phyloP scores from a whole-genome alignment of 2,113 vertebrate species.

The Pangasianodon gigas region DNA sequence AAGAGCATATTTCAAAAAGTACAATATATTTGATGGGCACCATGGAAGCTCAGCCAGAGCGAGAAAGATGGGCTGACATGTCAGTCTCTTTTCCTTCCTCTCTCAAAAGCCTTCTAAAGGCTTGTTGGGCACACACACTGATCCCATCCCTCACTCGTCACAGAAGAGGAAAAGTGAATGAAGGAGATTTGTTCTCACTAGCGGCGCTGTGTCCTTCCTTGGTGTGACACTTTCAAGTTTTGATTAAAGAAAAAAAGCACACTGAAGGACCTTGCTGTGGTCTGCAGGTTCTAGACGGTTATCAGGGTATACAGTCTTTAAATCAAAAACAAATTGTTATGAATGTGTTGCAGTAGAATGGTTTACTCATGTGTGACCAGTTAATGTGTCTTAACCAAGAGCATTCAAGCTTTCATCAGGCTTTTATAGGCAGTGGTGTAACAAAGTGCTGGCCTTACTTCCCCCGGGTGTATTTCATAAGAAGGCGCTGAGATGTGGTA shows the following conservation, averaged over 20 bases:
- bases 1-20: constrained; percentile 62
- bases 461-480: constrained; percentile 22
- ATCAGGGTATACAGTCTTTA: background rate
- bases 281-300: background rate
- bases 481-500: constrained; percentile 24
- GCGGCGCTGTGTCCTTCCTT: constrained; percentile 28
- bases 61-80: constrained; percentile 57
- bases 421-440: constrained; percentile 13
- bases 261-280: background rate
- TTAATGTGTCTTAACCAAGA: constrained; percentile 29
- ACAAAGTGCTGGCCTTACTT: constrained; percentile 24
- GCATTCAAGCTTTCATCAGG: constrained; percentile 38
- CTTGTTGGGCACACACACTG: constrained; percentile 33
- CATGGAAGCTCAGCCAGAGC: constrained; percentile 20
- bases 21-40: constrained; percentile 51
- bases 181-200: constrained; percentile 50
- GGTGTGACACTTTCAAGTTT: constrained; percentile 31
- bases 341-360: background rate
- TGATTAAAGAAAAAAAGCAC: background rate
- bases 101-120: constrained; percentile 36
- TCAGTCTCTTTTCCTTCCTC: constrained; percentile 27
- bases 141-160: constrained; percentile 37
- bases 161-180: constrained; percentile 31
- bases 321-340: constrained; percentile 16
- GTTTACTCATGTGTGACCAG: constrained; percentile 9